Evolutionary conservation across 2,113 vertebrate species (phyloP), one percentile per base, ranked within the genome.

Genomic region (Platycercus adscitus): DNA sequence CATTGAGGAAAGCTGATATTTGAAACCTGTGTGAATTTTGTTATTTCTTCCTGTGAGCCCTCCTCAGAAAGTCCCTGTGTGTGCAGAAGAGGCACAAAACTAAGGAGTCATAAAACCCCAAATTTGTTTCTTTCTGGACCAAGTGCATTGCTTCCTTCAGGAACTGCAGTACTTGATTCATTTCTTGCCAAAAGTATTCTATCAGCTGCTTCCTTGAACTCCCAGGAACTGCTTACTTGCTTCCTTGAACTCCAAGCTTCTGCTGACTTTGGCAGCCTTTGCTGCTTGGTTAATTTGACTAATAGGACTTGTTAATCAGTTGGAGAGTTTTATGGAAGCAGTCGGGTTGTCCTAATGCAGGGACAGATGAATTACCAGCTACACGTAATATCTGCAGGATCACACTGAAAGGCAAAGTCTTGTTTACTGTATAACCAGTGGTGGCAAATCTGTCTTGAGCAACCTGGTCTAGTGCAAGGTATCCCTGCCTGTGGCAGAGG

Each of bases 11-110:
- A 75, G 68, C 50, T n/a, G 23, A 25, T 50, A 25, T 52, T 12
- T 88, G 79, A 52, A 43, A 37, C 4, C 20, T 46, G 19, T 17
- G 55, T 75, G 66, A 50, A 35, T 69, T 19, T 33, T 25, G 12
- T 52, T 68, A 20, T 18, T 47, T 84, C 37, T 46, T 83, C 47
- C 47, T 0, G 0, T 41, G 61, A 35, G 17, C 0, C 4, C 15
- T 73, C 5, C 19, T 72, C 31, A 16, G 37, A 52, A 65, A 25
- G 15, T 24, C 60, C 46, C 41, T 12, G 10, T 17, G 23, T 69
- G 3, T 17, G 21, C 31, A 55, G 58, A 46, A 44, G 33, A 37
- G 55, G 9, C 17, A 18, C 21, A 35, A 49, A 53, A 2, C 10
- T 2, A 3, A 68, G 17, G 49, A 53, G 44, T 29, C 20, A 7